These are phyloP conservation scores for Pseudanteris insignis DNA, from an alignment of 2,888 invertebrate species.

Conservation along the genomic window DNA sequence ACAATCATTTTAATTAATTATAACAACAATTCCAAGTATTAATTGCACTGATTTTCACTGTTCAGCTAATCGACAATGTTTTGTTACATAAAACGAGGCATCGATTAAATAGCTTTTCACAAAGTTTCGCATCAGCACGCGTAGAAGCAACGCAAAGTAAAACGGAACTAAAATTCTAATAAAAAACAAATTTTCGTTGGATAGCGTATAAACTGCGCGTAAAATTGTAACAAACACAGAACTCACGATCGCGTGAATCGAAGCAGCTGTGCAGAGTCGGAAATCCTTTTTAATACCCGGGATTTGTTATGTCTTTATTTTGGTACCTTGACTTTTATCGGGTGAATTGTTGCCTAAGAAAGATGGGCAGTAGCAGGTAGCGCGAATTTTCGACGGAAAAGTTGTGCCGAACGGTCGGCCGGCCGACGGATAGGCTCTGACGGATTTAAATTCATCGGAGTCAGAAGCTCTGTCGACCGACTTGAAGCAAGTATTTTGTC, in stretches of 20 bases:
- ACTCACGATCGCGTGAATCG: too few species aligned
- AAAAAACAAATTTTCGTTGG: not conserved
- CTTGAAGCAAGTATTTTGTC: slow-evolving; percentile 59
- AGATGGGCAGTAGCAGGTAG: slow-evolving; percentile 32
- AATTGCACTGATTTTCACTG: too few species aligned
- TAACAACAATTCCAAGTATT: too few species aligned
- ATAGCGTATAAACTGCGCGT: not conserved
- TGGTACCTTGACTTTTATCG: slow-evolving; percentile 27
- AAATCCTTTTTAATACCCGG: not conserved
- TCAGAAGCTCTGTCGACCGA: slow-evolving; percentile 50
- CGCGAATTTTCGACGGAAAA: slow-evolving; percentile 44
- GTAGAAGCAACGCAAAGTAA: too few species aligned
- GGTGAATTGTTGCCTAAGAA: not conserved
- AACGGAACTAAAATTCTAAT: not conserved
- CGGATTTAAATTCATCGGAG: slow-evolving; percentile 54
- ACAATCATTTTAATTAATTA: too few species aligned
- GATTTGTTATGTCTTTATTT: not conserved
- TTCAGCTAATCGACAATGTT: too few species aligned
- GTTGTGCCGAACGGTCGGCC: slow-evolving; percentile 50
- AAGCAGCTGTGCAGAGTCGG: too few species aligned
- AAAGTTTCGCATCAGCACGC: too few species aligned
- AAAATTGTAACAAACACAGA: not conserved
- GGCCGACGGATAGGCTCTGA: slow-evolving; percentile 48
- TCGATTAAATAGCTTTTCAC: too few species aligned
- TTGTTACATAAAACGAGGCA: too few species aligned